Evolutionary conservation across 2,797 vertebrate genomes (phyloP).

Genomic region (Chaetophractus vellerosus): DNA sequence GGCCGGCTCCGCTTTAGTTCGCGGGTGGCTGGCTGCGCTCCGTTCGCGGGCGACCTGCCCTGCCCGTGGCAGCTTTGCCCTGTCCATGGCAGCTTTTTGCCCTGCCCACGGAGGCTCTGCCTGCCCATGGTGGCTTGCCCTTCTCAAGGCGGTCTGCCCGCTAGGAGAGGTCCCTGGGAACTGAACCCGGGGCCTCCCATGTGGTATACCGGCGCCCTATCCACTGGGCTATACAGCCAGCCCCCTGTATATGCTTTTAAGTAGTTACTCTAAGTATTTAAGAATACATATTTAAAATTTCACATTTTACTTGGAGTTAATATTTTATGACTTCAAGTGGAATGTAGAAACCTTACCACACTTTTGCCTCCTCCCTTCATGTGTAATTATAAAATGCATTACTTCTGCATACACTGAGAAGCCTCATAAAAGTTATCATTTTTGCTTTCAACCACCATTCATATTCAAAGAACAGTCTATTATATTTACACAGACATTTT

Average conservation of each 20-base stretch:
- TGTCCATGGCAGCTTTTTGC: too few species aligned
- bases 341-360: background rate
- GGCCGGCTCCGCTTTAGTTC: too few species aligned
- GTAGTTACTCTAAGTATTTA: conserved; percentile 40
- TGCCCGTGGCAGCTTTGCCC: too few species aligned
- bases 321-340: conserved; percentile 63
- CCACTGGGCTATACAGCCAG: too few species aligned
- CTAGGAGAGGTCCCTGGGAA: too few species aligned
- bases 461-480: background rate
- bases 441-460: conserved; percentile 3
- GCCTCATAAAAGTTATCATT: background rate
- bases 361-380: background rate
- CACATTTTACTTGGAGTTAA: conserved; percentile 54
- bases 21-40: too few species aligned
- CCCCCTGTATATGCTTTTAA: conserved; percentile 52
- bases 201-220: too few species aligned
- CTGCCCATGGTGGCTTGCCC: too few species aligned
- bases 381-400: conserved; percentile 36
- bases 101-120: too few species aligned
- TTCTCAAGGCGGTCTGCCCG: too few species aligned
- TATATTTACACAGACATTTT: conserved; percentile 3
- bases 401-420: conserved; percentile 35
- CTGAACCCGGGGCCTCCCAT: too few species aligned
- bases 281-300: conserved; percentile 63
- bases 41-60: too few species aligned